Conservation (phyloP, 1,140 invertebrate genomes). For the Heterodera schachtii region DNA sequence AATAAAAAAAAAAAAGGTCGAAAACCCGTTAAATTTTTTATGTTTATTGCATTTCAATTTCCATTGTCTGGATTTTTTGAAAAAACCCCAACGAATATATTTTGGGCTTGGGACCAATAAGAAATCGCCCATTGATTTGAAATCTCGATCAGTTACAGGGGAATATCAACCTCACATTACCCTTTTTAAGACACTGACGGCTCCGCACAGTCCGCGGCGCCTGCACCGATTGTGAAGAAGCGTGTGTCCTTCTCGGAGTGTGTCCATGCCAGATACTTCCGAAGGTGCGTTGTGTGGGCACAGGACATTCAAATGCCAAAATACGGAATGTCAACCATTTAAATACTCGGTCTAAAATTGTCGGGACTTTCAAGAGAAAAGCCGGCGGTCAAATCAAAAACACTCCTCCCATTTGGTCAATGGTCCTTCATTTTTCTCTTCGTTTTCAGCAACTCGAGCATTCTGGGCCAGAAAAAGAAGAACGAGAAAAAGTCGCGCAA, state of each 20-base stretch:
- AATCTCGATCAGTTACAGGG: neutral
- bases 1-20: too few species aligned
- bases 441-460: slow-evolving; percentile 1
- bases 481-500: slow-evolving; percentile 26
- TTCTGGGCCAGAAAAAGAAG: slow-evolving; percentile 11
- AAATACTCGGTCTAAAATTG: too few species aligned
- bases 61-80: too few species aligned
- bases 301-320: neutral
- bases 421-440: too few species aligned
- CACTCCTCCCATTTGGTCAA: too few species aligned
- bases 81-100: too few species aligned
- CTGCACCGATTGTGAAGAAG: slow-evolving; percentile 33
- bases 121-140: too few species aligned
- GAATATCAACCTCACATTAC: neutral
- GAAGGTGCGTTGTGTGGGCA: neutral
- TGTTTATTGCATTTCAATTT: too few species aligned
- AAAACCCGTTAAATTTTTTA: too few species aligned
- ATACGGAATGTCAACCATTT: neutral
- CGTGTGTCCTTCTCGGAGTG: slow-evolving; percentile 44
- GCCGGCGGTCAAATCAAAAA: too few species aligned
- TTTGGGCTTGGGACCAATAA: too few species aligned
- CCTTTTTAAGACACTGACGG: neutral
- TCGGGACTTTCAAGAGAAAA: too few species aligned
- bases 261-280: slow-evolving; percentile 41
- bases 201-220: neutral